Conservation (phyloP, 2,113 vertebrate genomes). For the Empidonax alnorum region DNA sequence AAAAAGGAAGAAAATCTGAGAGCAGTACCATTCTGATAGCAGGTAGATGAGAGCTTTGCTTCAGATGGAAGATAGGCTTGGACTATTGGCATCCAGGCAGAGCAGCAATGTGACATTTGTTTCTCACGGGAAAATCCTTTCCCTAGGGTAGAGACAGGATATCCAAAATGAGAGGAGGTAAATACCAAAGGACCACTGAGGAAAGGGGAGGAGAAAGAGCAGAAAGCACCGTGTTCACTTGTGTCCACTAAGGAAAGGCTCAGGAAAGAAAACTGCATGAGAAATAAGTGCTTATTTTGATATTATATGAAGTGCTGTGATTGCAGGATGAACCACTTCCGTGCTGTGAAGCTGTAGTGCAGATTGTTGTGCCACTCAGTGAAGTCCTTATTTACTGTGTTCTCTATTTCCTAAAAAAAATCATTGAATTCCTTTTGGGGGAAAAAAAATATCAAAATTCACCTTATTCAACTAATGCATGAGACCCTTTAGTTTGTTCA, state of each 20-base stretch:
- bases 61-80: background rate
- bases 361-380: background rate
- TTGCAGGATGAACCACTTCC: background rate
- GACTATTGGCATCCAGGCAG: background rate
- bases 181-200: slow-evolving; percentile 30
- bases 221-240: slow-evolving; percentile 1
- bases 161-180: slow-evolving; percentile 61
- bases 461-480: background rate
- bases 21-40: background rate
- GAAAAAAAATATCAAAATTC: background rate
- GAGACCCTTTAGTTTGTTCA: background rate
- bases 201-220: slow-evolving; percentile 38
- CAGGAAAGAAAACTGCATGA: background rate
- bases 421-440: background rate
- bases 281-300: slow-evolving; percentile 25
- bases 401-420: background rate
- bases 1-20: background rate
- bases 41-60: background rate
- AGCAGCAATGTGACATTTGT: slow-evolving; percentile 38
- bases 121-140: slow-evolving; percentile 61
- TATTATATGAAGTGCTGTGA: background rate
- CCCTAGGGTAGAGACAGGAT: slow-evolving; percentile 57
- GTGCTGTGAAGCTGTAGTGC: rapidly evolving
- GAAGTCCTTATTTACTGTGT: background rate
- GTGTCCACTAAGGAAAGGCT: background rate